These are phyloP conservation scores for Oceanites oceanicus DNA, from an alignment of 2,113 vertebrate species.

Conservation along the genomic window DNA sequence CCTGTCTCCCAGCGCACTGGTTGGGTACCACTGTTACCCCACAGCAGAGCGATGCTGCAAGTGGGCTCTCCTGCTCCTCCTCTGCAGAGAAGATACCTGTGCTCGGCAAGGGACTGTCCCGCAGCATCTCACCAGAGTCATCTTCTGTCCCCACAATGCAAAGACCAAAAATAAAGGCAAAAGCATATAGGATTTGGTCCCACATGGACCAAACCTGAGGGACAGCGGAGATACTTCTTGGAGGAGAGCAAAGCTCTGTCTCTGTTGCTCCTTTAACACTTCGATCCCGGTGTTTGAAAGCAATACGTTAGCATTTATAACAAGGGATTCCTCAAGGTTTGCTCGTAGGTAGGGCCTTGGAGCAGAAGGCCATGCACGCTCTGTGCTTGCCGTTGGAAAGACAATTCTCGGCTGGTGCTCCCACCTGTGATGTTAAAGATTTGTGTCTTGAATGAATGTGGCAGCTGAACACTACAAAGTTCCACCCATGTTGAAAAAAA, in stretches of 20 bases:
- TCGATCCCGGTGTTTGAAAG: neutral
- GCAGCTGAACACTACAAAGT: neutral
- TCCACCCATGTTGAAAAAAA: neutral
- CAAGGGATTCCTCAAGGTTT: neutral
- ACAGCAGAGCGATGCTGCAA: neutral
- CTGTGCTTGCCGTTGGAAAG: neutral
- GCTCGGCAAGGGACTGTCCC: fast-evolving
- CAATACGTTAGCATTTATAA: neutral
- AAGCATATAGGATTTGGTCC: neutral
- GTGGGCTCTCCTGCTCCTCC: neutral
- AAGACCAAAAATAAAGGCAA: neutral
- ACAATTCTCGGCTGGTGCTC: fast-evolving
- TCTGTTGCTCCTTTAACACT: neutral
- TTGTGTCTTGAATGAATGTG: neutral
- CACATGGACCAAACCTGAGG: neutral
- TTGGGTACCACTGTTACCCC: neutral
- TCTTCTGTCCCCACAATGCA: neutral
- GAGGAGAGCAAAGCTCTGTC: neutral
- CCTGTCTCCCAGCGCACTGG: neutral
- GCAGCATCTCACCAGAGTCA: neutral
- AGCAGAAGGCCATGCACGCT: fast-evolving
- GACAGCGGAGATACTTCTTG: fast-evolving
- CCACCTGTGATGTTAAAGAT: neutral
- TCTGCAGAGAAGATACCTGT: neutral
- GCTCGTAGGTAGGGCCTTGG: neutral